These are phyloP conservation scores for Heliothis subflexa DNA, from an alignment of 1,140 invertebrate genomes.

Conservation along the genomic window DNA sequence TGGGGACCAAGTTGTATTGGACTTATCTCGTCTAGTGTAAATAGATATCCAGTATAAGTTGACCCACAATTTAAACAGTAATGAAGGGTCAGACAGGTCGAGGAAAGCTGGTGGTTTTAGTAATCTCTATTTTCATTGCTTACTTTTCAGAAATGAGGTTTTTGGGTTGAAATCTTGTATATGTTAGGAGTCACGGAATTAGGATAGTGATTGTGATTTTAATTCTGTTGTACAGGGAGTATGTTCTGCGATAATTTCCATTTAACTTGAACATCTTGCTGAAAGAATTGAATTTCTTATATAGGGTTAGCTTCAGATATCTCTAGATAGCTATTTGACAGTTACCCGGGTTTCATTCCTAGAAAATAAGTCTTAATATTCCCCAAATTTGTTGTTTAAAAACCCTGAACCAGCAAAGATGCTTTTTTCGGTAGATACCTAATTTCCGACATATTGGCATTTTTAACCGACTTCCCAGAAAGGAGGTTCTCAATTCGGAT, in stretches of 20 bases:
- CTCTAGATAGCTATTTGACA: no score
- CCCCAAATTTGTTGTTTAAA: no score
- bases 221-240: neutral
- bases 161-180: conserved; percentile 63
- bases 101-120: neutral
- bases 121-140: conserved; percentile 15
- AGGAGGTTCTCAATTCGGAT: no score
- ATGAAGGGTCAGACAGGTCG: neutral
- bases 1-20: conserved; percentile 10
- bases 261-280: no score
- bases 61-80: neutral
- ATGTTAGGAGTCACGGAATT: conserved; percentile 46
- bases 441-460: neutral
- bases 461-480: no score
- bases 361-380: no score
- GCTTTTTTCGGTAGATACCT: neutral
- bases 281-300: no score
- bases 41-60: neutral
- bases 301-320: no score
- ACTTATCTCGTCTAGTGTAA: neutral
- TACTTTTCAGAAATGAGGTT: conserved; percentile 61
- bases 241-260: neutral
- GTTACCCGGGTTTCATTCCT: no score
- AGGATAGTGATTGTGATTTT: conserved; percentile 2
- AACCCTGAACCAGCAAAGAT: no score